phyloP scores from a whole-genome alignment of 2,888 invertebrate species.

The Muscina levida region DNA sequence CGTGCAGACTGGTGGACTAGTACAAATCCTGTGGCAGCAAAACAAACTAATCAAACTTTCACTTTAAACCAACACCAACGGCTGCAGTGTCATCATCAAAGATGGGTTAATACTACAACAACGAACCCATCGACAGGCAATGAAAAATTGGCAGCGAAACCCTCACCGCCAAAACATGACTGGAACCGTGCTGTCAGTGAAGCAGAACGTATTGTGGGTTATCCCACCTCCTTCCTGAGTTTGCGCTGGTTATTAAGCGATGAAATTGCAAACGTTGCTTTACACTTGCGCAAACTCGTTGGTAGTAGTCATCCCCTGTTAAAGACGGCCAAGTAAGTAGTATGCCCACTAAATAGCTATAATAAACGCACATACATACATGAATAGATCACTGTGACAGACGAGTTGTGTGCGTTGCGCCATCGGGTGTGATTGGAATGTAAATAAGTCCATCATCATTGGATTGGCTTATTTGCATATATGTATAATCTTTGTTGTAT shows the following conservation, averaged over 20 bases:
- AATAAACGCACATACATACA: too few relatives aligned
- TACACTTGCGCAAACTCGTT: conserved; percentile 93
- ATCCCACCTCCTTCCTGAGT: conserved; percentile 96
- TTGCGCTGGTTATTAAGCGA: conserved; percentile 96
- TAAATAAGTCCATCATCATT: conserved; percentile 4
- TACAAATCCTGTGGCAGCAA: conserved; percentile 38
- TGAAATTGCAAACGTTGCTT: conserved; percentile 96
- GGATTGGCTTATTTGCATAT: too few relatives aligned
- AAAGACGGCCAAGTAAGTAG: conserved; percentile 94
- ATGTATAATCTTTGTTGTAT: too few relatives aligned
- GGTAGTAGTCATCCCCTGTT: conserved; percentile 96
- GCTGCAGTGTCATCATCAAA: conserved; percentile 26
- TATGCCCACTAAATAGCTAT: neutral
- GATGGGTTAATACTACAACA: conserved; percentile 67
- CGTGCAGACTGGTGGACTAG: too few relatives aligned
- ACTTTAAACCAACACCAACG: conserved; percentile 67
- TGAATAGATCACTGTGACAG: neutral
- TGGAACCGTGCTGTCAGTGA: conserved; percentile 96
- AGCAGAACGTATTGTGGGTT: conserved; percentile 97
- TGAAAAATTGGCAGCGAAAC: conserved; percentile 71
- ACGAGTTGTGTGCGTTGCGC: neutral
- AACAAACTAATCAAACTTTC: conserved; percentile 70
- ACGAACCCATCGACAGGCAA: conserved; percentile 60
- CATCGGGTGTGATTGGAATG: conserved; percentile 46
- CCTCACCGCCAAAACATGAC: conserved; percentile 84